phyloP scores from a whole-genome alignment of 2,797 vertebrate genomes.

The Eleutherodactylus coqui region DNA sequence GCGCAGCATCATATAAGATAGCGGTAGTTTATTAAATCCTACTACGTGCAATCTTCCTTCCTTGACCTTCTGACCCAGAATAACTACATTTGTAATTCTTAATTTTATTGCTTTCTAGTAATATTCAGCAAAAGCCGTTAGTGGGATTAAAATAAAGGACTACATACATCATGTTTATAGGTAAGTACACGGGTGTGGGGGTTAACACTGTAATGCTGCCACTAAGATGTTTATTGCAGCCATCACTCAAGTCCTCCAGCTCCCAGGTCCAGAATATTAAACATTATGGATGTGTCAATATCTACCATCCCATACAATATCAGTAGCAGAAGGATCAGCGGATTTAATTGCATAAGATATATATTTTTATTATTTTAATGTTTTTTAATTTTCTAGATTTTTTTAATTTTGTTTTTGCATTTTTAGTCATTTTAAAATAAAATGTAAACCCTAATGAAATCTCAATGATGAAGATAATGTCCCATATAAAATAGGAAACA shows the following conservation, averaged over 20 bases:
- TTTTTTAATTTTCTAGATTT: neutral
- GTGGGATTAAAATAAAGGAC: slow-evolving; percentile 8
- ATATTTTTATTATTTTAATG: neutral
- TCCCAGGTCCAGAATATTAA: neutral
- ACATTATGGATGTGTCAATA: neutral
- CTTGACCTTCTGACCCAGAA: slow-evolving; percentile 12
- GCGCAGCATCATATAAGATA: neutral
- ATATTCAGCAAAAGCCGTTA: slow-evolving; percentile 26
- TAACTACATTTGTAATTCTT: neutral
- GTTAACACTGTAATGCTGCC: neutral
- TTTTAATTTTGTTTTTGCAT: neutral
- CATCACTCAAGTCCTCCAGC: neutral
- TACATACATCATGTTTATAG: slow-evolving; percentile 13
- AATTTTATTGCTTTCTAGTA: slow-evolving; percentile 13
- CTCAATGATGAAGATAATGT: neutral
- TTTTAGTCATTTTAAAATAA: neutral
- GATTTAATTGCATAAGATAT: neutral
- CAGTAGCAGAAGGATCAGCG: no score
- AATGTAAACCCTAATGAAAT: neutral
- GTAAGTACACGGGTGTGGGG: neutral
- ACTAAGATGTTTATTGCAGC: neutral
- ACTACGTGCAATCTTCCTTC: neutral
- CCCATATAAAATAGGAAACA: neutral
- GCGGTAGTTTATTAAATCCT: slow-evolving; percentile 13
- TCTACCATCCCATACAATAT: neutral